Conservation (phyloP, 2,113 vertebrate species). For the Murina feae region DNA sequence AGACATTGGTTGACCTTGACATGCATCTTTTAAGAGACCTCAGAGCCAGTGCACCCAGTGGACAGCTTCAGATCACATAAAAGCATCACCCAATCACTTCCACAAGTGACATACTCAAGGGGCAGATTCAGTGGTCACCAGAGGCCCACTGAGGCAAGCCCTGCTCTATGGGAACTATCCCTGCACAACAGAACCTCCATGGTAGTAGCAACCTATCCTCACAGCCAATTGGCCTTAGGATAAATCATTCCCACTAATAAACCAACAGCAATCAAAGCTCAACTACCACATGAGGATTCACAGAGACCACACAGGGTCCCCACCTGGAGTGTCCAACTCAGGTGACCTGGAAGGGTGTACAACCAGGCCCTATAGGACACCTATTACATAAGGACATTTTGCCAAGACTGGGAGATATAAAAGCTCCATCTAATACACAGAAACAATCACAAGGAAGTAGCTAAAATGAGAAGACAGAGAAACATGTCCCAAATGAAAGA, state of each 20-base stretch:
- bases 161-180: too few species aligned
- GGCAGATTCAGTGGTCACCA: too few species aligned
- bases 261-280: neutral
- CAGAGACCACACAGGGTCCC: neutral
- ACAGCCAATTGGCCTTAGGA: neutral
- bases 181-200: neutral
- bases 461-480: neutral
- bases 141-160: too few species aligned
- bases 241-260: neutral
- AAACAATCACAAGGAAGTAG: neutral
- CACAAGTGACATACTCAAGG: too few species aligned
- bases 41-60: neutral
- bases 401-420: neutral
- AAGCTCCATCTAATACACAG: neutral
- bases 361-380: neutral
- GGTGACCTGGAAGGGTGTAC: neutral
- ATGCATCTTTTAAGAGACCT: neutral
- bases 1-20: neutral
- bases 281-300: neutral
- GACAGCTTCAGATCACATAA: neutral
- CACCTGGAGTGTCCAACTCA: neutral
- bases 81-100: neutral
- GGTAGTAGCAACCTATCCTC: neutral
- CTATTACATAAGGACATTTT: neutral
- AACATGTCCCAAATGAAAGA: neutral